These are phyloP conservation scores for Lipophrys pholis DNA, from an alignment of 2,113 vertebrate genomes.

Conservation along the genomic window DNA sequence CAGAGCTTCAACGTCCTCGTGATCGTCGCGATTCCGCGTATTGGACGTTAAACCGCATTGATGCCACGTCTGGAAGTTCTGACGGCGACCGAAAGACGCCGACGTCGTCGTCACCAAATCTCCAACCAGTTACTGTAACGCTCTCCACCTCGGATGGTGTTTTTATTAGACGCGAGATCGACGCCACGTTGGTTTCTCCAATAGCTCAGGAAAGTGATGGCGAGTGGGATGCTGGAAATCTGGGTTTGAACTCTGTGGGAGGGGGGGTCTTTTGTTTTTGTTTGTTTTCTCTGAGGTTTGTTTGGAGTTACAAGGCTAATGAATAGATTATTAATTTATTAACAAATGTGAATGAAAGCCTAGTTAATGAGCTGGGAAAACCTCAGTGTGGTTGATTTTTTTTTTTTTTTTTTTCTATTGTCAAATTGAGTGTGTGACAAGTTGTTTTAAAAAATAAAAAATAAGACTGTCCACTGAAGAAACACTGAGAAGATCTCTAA, in stretches of 20 bases:
- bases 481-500: constrained; percentile 6
- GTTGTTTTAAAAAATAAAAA: neutral
- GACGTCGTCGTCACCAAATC: constrained; percentile 2
- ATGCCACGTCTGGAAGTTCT: no score
- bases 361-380: constrained; percentile 32
- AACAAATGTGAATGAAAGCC: constrained; percentile 56
- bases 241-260: constrained; percentile 26
- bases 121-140: constrained; percentile 20
- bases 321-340: constrained; percentile 74
- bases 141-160: constrained; percentile 44
- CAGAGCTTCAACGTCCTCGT: neutral
- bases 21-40: no score
- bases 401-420: constrained; percentile 7
- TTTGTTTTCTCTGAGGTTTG: neutral
- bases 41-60: no score
- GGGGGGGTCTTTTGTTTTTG: neutral
- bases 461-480: neutral
- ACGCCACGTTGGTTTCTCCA: constrained; percentile 16
- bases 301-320: neutral
- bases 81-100: no score
- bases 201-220: constrained; percentile 41
- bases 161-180: constrained; percentile 40
- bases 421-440: constrained; percentile 13
- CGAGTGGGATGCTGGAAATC: constrained; percentile 8
- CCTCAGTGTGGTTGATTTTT: constrained; percentile 23